Conservation (phyloP, 2,888 invertebrate species). For the Acronicta leporina region DNA sequence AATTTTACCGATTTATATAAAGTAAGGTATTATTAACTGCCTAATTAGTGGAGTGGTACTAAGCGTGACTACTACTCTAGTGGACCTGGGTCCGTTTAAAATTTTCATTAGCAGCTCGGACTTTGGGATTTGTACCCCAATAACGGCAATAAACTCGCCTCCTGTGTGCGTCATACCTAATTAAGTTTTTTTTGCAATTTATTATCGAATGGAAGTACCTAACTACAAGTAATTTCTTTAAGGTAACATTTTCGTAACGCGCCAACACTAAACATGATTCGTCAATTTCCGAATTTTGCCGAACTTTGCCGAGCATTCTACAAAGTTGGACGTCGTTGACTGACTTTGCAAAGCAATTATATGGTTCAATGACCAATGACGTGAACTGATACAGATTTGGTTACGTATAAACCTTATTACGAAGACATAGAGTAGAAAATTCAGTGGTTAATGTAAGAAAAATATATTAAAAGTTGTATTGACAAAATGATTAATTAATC, state of each 20-base stretch:
- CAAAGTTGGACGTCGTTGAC: slow-evolving; percentile 52
- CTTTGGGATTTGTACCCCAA: too few species aligned
- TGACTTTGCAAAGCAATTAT: slow-evolving; percentile 58
- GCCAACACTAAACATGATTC: slow-evolving; percentile 43
- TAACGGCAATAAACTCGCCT: too few species aligned
- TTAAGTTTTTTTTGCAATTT: too few species aligned
- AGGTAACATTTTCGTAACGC: slow-evolving; percentile 32
- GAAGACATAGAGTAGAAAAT: slow-evolving; percentile 19
- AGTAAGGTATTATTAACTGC: too few species aligned
- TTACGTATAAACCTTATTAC: slow-evolving; percentile 21
- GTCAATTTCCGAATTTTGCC: slow-evolving; percentile 48
- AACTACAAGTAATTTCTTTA: slow-evolving; percentile 23
- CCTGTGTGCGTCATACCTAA: too few species aligned
- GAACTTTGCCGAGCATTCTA: slow-evolving; percentile 47
- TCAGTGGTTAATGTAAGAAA: background rate
- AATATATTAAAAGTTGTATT: slow-evolving; percentile 39
- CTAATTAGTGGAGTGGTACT: too few species aligned
- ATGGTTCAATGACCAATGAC: slow-evolving; percentile 57
- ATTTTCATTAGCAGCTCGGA: too few species aligned
- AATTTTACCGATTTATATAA: too few species aligned
- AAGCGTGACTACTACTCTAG: too few species aligned
- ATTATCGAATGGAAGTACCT: too few species aligned
- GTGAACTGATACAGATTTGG: slow-evolving; percentile 18
- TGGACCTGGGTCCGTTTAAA: too few species aligned
- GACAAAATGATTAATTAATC: slow-evolving; percentile 45